Conservation (phyloP, 2,888 invertebrate species). For the Drosophila differens region DNA sequence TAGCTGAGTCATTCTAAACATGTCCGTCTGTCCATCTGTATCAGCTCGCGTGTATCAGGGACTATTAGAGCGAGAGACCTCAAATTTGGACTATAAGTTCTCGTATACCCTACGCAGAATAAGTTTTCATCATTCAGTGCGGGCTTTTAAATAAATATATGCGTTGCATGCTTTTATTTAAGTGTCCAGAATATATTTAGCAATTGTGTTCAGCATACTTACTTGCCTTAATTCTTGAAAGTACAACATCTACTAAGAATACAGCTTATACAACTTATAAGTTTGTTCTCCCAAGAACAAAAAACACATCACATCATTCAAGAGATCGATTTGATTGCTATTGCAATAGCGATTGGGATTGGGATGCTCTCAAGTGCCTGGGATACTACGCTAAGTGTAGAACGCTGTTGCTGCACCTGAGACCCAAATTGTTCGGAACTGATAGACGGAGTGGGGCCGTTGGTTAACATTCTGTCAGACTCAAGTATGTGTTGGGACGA, state of each 20-base stretch:
- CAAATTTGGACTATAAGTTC: background rate
- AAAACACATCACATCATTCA: no score
- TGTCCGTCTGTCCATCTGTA: background rate
- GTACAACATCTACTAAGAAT: background rate
- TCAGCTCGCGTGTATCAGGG: background rate
- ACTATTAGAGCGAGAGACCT: background rate
- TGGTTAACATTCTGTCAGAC: conserved; percentile 15
- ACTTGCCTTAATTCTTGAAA: background rate
- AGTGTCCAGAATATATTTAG: background rate
- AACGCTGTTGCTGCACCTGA: conserved; percentile 61
- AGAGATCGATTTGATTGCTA: conserved; percentile 18
- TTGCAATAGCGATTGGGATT: conserved; percentile 5
- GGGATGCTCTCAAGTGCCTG: conserved; percentile 41
- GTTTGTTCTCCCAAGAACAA: background rate
- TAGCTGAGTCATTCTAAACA: background rate
- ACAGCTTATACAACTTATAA: background rate
- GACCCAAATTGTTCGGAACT: conserved; percentile 23
- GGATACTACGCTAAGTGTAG: conserved; percentile 25
- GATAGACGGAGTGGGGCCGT: conserved; percentile 17
- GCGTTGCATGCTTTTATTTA: no score
- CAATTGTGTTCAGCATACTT: background rate
- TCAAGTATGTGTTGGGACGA: conserved; percentile 32
- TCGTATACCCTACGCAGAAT: background rate
- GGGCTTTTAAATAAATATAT: background rate
- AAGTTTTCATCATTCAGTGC: background rate